A percentile compares a stretch with the other conserved stretches of the same genome.
Conservation (phyloP, 2,113 vertebrate species). For the Istiophorus platypterus region DNA sequence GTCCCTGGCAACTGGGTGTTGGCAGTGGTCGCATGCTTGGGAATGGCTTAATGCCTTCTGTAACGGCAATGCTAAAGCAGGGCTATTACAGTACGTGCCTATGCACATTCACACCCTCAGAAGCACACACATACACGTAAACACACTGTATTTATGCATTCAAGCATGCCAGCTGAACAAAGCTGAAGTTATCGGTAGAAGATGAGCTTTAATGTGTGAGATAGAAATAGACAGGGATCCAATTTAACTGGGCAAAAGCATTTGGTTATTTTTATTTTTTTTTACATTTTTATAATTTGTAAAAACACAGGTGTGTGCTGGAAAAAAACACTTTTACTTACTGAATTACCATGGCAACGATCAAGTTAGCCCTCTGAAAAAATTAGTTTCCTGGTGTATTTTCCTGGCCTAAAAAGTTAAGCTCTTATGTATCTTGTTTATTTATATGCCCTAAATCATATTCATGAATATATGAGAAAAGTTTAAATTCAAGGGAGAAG, state of each 20-base stretch:
- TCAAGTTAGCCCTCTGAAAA: neutral
- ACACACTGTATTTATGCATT: conserved; percentile 16
- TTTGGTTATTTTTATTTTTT: conserved; percentile 17
- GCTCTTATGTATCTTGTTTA: neutral
- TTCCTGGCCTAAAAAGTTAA: neutral
- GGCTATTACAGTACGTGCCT: conserved; percentile 58
- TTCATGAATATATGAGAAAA: too few relatives aligned
- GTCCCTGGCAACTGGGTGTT: conserved; percentile 68
- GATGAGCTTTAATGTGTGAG: neutral
- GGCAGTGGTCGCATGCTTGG: conserved; percentile 49
- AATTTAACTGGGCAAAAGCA: neutral
- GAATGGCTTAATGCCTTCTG: conserved; percentile 66
- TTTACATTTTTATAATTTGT: conserved; percentile 19
- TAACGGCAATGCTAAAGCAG: conserved; percentile 41
- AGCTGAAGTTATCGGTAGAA: conserved; percentile 16
- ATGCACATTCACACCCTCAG: conserved; percentile 32
- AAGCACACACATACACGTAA: conserved; percentile 24
- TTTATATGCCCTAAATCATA: neutral
- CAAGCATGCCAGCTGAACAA: conserved; percentile 18
- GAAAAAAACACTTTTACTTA: neutral
- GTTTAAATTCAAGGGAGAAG: neutral
- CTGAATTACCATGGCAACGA: conserved; percentile 13
- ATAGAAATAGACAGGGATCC: conserved; percentile 35
- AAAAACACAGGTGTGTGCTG: conserved; percentile 4
- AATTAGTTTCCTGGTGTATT: neutral